Conservation (phyloP, 2,113 vertebrate genomes). For the Myiozetetes cayanensis region DNA sequence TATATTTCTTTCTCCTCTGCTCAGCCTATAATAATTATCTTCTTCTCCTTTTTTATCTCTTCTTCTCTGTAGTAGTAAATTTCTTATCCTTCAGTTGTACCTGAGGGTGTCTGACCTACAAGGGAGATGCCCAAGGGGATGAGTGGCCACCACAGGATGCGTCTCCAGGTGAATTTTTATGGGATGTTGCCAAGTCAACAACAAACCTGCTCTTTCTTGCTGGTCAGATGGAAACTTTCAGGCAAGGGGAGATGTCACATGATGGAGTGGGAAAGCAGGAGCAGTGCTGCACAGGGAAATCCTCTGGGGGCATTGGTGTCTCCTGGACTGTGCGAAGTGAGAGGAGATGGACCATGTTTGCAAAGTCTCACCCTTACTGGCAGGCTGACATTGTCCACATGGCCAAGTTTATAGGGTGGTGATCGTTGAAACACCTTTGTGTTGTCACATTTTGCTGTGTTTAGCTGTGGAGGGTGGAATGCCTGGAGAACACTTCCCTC, state of each 20-base stretch:
- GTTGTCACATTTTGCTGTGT: background rate
- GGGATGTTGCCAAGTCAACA: background rate
- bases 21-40: background rate
- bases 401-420: background rate
- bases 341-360: background rate
- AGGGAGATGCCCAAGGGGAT: background rate
- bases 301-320: accelerated
- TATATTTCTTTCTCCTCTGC: background rate
- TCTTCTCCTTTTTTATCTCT: background rate
- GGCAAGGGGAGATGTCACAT: background rate
- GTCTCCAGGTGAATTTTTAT: background rate
- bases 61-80: background rate
- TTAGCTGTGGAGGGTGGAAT: background rate
- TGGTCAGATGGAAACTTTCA: background rate
- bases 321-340: background rate
- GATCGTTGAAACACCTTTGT: background rate
- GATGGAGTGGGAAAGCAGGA: background rate
- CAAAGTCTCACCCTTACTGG: background rate
- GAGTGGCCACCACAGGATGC: background rate
- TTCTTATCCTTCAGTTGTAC: background rate
- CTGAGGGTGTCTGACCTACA: background rate
- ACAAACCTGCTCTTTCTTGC: background rate
- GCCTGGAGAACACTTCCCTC: background rate
- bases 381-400: background rate
- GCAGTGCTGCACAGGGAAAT: background rate